Conservation (phyloP, 2,797 vertebrate genomes). For the Petrocephalus sullivani region DNA sequence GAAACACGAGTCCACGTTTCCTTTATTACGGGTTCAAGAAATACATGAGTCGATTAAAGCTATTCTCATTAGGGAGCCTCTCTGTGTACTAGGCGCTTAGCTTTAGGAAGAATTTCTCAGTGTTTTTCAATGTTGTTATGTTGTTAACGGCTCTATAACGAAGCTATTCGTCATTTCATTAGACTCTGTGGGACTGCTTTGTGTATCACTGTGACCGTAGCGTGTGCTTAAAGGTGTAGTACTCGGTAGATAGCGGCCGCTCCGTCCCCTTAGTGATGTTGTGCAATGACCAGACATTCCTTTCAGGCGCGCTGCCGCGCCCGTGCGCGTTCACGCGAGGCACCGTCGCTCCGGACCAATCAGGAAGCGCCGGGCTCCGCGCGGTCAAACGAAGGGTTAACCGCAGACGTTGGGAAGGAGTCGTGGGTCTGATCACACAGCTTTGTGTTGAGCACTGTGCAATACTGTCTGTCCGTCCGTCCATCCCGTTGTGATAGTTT, state of each 20-base stretch:
- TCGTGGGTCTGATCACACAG: conserved; percentile 71
- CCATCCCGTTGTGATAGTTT: conserved; percentile 43
- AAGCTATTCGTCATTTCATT: conserved; percentile 97
- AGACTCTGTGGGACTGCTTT: conserved; percentile 89
- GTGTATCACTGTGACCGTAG: conserved; percentile 99
- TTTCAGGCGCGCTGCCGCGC: conserved; percentile 78
- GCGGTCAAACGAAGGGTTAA: conserved; percentile 42
- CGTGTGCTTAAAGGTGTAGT: conserved; percentile 94
- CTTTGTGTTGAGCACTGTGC: conserved; percentile 96
- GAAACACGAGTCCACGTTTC: conserved; percentile 78
- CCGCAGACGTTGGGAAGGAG: conserved; percentile 40
- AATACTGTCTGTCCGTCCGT: conserved; percentile 71
- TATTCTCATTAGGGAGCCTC: conserved; percentile 74
- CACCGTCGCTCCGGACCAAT: conserved; percentile 65
- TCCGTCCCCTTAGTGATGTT: conserved; percentile 89
- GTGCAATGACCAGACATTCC: conserved; percentile 76
- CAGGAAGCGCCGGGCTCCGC: conserved; percentile 67
- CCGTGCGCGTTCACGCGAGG: conserved; percentile 54
- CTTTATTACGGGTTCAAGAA: conserved; percentile 77
- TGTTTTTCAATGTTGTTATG: conserved; percentile 97
- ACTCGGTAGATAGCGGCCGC: conserved; percentile 86
- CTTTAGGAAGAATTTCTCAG: conserved; percentile 93
- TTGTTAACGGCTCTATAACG: conserved; percentile 95
- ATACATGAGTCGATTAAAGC: conserved; percentile 51
- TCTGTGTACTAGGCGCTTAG: conserved; percentile 83